Percentiles rank a stretch among this genome's conserved stretches.
These are phyloP conservation scores for Cephalopterus ornatus DNA, from an alignment of 2,113 vertebrate species.

Conservation along the genomic window DNA sequence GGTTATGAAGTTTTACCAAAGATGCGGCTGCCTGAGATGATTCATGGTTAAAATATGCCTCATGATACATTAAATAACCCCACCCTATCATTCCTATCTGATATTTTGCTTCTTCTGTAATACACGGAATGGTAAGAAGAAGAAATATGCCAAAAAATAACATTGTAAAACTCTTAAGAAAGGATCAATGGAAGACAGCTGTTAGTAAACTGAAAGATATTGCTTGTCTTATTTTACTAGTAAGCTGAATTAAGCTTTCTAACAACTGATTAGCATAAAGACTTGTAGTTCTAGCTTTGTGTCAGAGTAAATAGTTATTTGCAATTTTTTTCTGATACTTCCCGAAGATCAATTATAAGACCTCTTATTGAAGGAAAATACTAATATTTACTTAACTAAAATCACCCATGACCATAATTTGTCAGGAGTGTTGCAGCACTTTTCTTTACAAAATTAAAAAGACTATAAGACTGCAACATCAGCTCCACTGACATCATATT, in stretches of 20 bases:
- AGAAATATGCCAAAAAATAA: not conserved
- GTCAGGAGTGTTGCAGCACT: not conserved
- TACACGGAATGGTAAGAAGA: not conserved
- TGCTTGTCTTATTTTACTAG: not conserved
- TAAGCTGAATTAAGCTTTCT: not conserved
- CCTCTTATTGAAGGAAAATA: not conserved
- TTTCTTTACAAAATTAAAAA: not conserved
- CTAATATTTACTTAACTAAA: not conserved
- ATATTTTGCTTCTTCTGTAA: not conserved
- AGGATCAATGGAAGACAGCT: not conserved
- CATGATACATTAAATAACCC: not conserved
- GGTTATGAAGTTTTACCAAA: not conserved
- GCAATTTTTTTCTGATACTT: not conserved
- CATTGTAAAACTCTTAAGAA: not conserved
- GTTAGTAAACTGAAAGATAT: not conserved
- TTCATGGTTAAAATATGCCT: not conserved
- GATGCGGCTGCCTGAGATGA: not conserved
- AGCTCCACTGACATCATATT: not conserved
- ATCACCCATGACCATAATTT: not conserved
- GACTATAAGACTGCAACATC: not conserved
- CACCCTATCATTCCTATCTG: fast-evolving
- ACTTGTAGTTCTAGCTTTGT: not conserved
- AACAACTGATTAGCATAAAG: not conserved
- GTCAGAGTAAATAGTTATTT: not conserved
- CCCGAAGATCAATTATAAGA: not conserved